Evolutionary conservation across 92 coral and sea anemone species (phyloP), one percentile per base, ranked within the genome.

Genomic region (Diadumene lineata): DNA sequence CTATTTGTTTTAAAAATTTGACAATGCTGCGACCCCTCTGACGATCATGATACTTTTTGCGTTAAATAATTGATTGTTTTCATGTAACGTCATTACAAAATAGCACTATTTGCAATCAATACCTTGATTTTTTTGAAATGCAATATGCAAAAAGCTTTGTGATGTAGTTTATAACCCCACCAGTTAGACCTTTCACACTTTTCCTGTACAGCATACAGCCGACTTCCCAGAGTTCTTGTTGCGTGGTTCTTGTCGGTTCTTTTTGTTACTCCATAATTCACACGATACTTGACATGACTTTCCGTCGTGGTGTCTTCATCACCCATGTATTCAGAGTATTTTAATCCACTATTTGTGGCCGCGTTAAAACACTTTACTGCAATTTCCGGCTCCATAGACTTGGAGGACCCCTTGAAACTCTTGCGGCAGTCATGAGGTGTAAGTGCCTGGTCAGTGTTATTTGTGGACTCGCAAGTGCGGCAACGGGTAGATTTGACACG

Each of bases 251-350:
- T 34, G 43, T 83, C 87, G 7, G 66, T 56, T 71, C 76, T 68
- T 62, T 76, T 83, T 18, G 74, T 63, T 11, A 81, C 50, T 23
- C 63, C 69, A 62, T 83, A 77, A 26, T 34, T 31, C 7, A 83
- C 82, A 10, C 48, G 25, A 1, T 61, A 29, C 34, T 57, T 50
- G 10, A 66, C 31, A 66, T 46, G 75, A 26, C 51, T 68, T 48
- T 65, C 70, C 9, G 85, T 80, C 15, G 81, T 67, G 38, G 56
- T 73, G 56, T 80, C 79, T 9, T 80, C 79, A 29, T 82, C 87
- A 0, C 81, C 81, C 1, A 66, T 66, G 22, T 65, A 79, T 0
- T 66, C 60, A 7, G 84, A 16, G 55, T 38, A 50, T 0, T 31
- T 6, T 1, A 38, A 23, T 6, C 58, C 75, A 58, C 31, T 26